Evolutionary conservation across 2,113 vertebrate species (phyloP).

Genomic region (Sinosuthora webbiana): DNA sequence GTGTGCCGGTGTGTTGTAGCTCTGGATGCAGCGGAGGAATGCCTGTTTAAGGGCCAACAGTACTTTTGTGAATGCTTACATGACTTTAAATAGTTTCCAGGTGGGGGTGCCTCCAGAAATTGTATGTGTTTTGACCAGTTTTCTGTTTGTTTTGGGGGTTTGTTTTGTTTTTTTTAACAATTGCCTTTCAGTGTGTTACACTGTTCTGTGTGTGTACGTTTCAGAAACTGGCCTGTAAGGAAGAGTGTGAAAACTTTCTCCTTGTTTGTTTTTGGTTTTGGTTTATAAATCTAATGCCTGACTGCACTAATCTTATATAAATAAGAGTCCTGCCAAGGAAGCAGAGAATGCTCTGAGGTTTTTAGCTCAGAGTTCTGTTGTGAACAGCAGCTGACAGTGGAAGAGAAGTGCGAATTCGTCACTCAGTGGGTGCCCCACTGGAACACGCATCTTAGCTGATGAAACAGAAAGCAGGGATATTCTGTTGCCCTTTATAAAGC

Average conservation of each 20-base stretch:
- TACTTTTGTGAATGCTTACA: neutral
- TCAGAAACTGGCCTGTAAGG: neutral
- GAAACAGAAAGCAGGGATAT: neutral
- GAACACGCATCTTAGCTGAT: neutral
- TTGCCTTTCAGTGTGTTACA: neutral
- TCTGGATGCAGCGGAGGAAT: neutral
- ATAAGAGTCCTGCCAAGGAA: constrained; percentile 20
- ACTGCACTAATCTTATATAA: constrained; percentile 28
- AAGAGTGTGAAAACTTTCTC: constrained; percentile 33
- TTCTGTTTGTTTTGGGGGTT: neutral
- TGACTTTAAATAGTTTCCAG: neutral
- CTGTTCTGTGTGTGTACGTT: neutral
- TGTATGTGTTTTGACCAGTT: neutral
- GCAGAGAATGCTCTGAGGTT: neutral
- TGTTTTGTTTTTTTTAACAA: neutral
- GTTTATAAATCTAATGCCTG: constrained; percentile 46
- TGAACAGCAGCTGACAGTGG: neutral
- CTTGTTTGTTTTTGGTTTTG: constrained; percentile 8
- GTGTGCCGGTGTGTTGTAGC: neutral
- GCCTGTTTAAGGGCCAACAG: neutral
- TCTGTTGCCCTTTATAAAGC: constrained; percentile 8
- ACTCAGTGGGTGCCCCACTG: neutral
- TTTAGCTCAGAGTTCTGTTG: neutral
- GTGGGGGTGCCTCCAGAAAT: neutral
- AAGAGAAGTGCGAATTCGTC: neutral